Base-by-base conservation (phyloP, 1,140 invertebrate genomes). In the Heliconius nattereri region DNA sequence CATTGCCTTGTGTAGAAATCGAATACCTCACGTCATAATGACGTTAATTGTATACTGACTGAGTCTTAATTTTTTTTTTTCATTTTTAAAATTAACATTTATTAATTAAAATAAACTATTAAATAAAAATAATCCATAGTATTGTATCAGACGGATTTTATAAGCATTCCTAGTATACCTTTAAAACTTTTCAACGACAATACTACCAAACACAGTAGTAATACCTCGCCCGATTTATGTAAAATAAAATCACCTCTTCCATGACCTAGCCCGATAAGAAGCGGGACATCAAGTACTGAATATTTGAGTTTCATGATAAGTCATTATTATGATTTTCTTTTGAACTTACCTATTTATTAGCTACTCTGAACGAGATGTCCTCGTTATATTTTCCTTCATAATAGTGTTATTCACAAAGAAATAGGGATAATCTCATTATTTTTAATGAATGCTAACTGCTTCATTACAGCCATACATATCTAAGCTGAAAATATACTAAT, bases 261-360 rank as follows among this genome's bases (percentile, higher is more conserved):
- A 32, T 78, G n/a, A 66, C 60, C 54, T 13, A 13, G 5, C 7
- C 20, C 35, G 26, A 49, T 75, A 35, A n/a, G 32, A 81, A 73
- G 70, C 72, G 77, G 80, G 70, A 60, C 77, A 35, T 40, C 74
- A 74, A 82, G 77, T 82, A 78, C 54, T 66, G 74, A 78, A 76
- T 79, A 79, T 82, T 82, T 82, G 73, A 78, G 74, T 76, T 75
- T 76, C 74, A 40, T 23, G 74, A 77, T 79, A 82, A 82, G 74
- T 76, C 81, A 74, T 37, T 82, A 76, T 82, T 79, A 79, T 82
- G 70, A 82, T 74, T 82, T 82, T 82, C 76, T 77, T 79, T 81
- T 81, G 73, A 81, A 81, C 73, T 71, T 75, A 71, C 75, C 60
- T 81, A 78, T 81, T 81, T 81, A 81, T 77, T 81, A 77, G 79